Base-by-base conservation (phyloP, 2,113 vertebrate species). In the Crocuta crocuta region DNA sequence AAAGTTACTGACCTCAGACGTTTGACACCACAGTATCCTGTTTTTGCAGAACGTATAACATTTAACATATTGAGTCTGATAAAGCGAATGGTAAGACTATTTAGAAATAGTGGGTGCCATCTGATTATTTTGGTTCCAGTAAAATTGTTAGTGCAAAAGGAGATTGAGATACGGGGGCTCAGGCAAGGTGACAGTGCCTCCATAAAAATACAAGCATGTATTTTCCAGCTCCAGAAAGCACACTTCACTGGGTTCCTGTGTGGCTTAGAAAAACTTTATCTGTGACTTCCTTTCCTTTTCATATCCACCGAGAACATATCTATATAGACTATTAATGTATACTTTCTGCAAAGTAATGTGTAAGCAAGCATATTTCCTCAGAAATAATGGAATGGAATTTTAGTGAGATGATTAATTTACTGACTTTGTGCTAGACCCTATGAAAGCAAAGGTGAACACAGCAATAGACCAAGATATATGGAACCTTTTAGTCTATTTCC, bases 371-470 rank as follows among this genome's bases (percentile, higher is more conserved):
- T 61, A 50, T 53, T 92, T 87, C 16, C 28, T 86, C 50, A 94
- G 55, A 95, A 85, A 39, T 55, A 76, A 83, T 93, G 66, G 91
- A 58, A 61, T 48, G 4, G 23, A 70, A 61, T 91, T 89, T 95
- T 73, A 89, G 48, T 73, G 63, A 76, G 82, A n/a, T 16, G 31
- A 86, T 95, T 78, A 39, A 71, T 94, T 89, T 91, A 79, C 39
- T 35, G 79, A 88, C n/a, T 94, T 95, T 82, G 82, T n/a, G 2
- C 28, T 71, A 71, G n/a, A 68, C 39, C 39, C 23, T 43, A 0
- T 16, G 61, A 82, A 94, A 95, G 43, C 65, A 94, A 70, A 95
- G 71, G 85, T 94, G 81, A 94, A 79, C 83, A 63, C 82, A 80
- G 43, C 21, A 48, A 15, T 85, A 71, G 33, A 35, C 17, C 4